A percentile compares a stretch with the other conserved stretches of the same genome.
These are phyloP conservation scores for Lycophotia porphyrea DNA, from an alignment of 2,888 invertebrate genomes.

Conservation along the genomic window DNA sequence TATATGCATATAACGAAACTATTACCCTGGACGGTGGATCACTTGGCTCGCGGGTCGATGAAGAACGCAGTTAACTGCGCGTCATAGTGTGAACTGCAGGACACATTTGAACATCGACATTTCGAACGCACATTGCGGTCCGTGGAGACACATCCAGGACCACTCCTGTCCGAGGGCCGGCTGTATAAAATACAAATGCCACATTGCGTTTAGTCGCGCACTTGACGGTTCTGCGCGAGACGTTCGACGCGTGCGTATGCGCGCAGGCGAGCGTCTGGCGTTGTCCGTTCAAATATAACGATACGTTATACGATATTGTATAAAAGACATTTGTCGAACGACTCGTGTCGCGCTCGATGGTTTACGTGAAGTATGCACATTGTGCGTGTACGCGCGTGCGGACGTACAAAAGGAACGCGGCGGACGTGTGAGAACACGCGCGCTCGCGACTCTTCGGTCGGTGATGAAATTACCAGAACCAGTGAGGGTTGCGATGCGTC, in stretches of 20 bases:
- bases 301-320: too few relatives aligned
- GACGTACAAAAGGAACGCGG: constrained; percentile 3
- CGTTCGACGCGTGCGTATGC: too few relatives aligned
- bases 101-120: constrained; percentile 90
- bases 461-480: neutral
- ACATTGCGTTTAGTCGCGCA: constrained; percentile 55
- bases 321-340: too few relatives aligned
- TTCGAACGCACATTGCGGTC: constrained; percentile 91
- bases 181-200: constrained; percentile 58
- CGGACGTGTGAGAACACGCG: neutral
- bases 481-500: neutral
- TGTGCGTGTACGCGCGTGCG: too few relatives aligned
- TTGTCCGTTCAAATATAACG: too few relatives aligned
- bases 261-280: too few relatives aligned
- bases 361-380: too few relatives aligned
- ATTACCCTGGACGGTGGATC: constrained; percentile 89
- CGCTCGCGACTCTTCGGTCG: constrained; percentile 3
- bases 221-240: too few relatives aligned
- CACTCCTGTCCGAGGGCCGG: constrained; percentile 87
- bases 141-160: constrained; percentile 83
- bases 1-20: constrained; percentile 51
- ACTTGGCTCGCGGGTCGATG: constrained; percentile 91
- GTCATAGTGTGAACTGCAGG: constrained; percentile 84
- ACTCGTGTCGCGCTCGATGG: too few relatives aligned
- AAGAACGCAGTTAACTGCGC: constrained; percentile 89